A percentile compares a stretch with the other conserved stretches of the same genome.
phyloP scores from a whole-genome alignment of 2,797 vertebrate species.

The Oreochromis grahami region DNA sequence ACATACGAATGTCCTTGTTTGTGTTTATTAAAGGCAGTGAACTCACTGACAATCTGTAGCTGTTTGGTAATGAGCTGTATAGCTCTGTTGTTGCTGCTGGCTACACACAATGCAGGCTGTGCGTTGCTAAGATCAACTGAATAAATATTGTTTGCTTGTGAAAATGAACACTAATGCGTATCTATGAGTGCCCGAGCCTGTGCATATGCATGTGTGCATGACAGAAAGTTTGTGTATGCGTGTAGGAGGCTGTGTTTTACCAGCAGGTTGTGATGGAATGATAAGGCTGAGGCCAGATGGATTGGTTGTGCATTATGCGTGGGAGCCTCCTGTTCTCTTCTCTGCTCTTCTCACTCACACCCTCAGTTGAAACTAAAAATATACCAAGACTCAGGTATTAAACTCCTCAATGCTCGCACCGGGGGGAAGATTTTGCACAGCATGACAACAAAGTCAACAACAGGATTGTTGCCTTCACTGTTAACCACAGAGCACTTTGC shows the following conservation, averaged over 20 bases:
- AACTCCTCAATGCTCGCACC: neutral
- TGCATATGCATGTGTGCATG: neutral
- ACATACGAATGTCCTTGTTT: conserved; percentile 5
- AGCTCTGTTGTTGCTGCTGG: conserved; percentile 13
- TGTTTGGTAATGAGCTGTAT: conserved; percentile 1
- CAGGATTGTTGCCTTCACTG: neutral
- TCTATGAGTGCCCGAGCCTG: neutral
- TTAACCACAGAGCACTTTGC: neutral
- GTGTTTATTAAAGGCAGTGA: conserved; percentile 31
- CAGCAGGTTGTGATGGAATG: conserved; percentile 57
- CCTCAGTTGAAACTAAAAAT: conserved; percentile 51
- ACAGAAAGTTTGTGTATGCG: neutral
- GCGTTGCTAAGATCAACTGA: conserved; percentile 45
- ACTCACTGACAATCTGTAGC: neutral
- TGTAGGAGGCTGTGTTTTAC: conserved; percentile 53
- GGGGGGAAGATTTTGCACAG: neutral
- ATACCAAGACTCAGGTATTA: conserved; percentile 32
- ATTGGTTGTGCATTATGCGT: conserved; percentile 41
- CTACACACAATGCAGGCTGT: conserved; percentile 17
- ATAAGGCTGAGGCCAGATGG: conserved; percentile 57
- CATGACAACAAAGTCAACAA: neutral
- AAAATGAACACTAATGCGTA: conserved; percentile 17
- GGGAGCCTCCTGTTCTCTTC: conserved; percentile 49
- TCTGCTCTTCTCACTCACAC: conserved; percentile 21
- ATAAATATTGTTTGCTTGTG: neutral